Conservation (phyloP, 1,140 invertebrate genomes). For the Drosophila biarmipes region DNA sequence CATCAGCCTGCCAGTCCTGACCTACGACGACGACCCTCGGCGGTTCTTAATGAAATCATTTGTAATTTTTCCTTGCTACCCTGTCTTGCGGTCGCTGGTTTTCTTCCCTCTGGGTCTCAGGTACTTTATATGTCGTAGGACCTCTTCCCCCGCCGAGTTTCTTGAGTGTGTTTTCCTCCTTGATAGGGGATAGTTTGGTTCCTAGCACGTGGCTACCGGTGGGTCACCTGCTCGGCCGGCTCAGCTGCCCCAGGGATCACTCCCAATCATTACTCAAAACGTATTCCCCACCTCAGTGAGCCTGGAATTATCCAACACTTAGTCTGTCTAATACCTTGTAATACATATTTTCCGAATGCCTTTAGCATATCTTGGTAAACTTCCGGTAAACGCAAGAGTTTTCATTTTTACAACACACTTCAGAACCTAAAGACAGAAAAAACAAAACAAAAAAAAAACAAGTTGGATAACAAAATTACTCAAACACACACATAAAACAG, state of each 20-base stretch:
- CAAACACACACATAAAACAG: conserved; percentile 1
- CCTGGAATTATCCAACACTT: neutral
- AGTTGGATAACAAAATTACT: conserved; percentile 12
- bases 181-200: conserved; percentile 36
- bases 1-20: conserved; percentile 25
- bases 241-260: conserved; percentile 20
- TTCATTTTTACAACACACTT: conserved; percentile 32
- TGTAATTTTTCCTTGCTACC: conserved; percentile 65
- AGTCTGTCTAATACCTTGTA: neutral
- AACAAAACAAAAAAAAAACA: conserved; percentile 1
- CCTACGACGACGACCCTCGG: conserved; percentile 61
- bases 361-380: conserved; percentile 8
- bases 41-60: conserved; percentile 71
- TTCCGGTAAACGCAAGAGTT: conserved; percentile 8
- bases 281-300: neutral
- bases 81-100: conserved; percentile 28
- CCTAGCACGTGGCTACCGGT: conserved; percentile 56
- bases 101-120: conserved; percentile 1
- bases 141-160: conserved; percentile 2
- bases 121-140: conserved; percentile 1
- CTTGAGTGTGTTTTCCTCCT: conserved; percentile 33
- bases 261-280: neutral
- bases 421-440: conserved; percentile 3
- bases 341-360: neutral
- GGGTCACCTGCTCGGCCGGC: conserved; percentile 32